Evolutionary conservation across 2,888 invertebrate genomes (phyloP).

Genomic region (Tipula unca): DNA sequence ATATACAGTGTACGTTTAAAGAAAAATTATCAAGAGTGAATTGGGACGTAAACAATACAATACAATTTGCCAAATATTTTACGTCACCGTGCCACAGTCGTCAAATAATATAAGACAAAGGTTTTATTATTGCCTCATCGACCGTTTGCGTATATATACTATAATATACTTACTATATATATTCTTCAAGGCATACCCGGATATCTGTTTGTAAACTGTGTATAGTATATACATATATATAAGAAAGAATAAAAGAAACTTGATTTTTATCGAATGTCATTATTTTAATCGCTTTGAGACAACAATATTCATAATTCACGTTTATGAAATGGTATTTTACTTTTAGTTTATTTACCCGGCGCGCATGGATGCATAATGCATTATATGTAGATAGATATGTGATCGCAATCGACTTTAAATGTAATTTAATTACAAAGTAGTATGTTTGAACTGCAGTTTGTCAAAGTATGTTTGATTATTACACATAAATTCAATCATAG

Average conservation of each 20-base stretch:
- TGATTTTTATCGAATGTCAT: conserved; percentile 14
- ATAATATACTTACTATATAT: neutral
- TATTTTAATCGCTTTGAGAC: neutral
- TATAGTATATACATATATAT: neutral
- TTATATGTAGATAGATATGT: neutral
- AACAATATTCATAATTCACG: conserved; percentile 14
- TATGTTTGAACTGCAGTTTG: neutral
- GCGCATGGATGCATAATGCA: neutral
- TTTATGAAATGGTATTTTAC: neutral
- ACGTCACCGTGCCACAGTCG: neutral
- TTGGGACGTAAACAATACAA: neutral
- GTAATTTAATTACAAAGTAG: neutral
- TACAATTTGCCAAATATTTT: neutral
- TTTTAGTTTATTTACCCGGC: neutral
- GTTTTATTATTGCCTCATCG: neutral
- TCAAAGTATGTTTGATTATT: neutral
- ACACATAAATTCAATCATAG: no score
- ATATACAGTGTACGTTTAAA: neutral
- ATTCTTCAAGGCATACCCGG: neutral
- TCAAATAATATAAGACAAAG: neutral
- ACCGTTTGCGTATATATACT: neutral
- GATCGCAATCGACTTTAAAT: neutral
- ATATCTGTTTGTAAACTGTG: neutral
- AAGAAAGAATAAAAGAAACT: neutral
- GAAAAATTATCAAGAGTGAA: neutral